A percentile compares a stretch with the other conserved stretches of the same genome.
Evolutionary conservation across 2,797 vertebrate species (phyloP).

Genomic region (Lepus oiostolus): DNA sequence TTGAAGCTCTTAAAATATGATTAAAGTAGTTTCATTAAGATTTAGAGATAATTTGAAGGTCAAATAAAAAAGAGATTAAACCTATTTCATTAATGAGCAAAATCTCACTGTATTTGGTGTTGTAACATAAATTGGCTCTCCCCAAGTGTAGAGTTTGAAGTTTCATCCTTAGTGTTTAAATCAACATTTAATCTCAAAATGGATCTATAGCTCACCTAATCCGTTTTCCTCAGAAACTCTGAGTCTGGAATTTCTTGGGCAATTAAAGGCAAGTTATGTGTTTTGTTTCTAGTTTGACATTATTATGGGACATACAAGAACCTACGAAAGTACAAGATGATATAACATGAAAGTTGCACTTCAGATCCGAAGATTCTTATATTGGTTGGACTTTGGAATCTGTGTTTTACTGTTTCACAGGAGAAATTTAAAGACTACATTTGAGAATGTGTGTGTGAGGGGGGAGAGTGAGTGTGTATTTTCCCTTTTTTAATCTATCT

Average conservation of each 20-base stretch:
- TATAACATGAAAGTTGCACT: background rate
- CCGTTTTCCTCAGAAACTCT: background rate
- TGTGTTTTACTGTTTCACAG: background rate
- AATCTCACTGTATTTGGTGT: slow-evolving; percentile 39
- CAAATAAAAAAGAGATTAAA: slow-evolving; percentile 36
- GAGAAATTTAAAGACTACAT: background rate
- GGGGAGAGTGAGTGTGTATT: no score
- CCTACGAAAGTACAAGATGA: background rate
- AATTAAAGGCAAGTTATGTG: background rate
- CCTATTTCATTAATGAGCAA: slow-evolving; percentile 23
- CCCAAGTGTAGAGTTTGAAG: slow-evolving; percentile 27
- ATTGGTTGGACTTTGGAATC: background rate
- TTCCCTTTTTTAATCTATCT: no score
- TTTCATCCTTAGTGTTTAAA: slow-evolving; percentile 42
- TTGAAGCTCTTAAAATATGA: slow-evolving; percentile 23
- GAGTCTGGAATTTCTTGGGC: background rate
- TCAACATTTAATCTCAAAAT: background rate
- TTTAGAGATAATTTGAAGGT: slow-evolving; percentile 42
- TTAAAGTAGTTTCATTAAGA: slow-evolving; percentile 59
- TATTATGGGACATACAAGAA: background rate
- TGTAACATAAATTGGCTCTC: background rate
- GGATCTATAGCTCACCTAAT: background rate
- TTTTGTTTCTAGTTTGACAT: slow-evolving; percentile 34
- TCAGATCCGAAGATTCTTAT: background rate
- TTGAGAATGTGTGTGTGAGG: background rate